Evolutionary conservation across 1,140 invertebrate genomes (phyloP).

Genomic region (Leptinotarsa undecemlineata): DNA sequence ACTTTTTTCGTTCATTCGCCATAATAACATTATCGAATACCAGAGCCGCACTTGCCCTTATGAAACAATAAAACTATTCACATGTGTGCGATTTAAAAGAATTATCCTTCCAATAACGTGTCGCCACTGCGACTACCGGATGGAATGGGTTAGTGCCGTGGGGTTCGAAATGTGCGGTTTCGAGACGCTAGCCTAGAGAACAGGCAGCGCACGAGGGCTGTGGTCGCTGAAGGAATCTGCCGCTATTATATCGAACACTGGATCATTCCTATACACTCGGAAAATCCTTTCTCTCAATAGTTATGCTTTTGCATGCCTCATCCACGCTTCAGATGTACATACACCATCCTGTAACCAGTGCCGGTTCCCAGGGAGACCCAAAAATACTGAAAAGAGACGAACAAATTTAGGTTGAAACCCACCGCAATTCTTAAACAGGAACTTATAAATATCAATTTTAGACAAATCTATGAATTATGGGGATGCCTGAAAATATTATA

Average conservation of each 20-base stretch:
- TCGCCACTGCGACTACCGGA: background rate
- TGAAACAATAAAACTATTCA: too few relatives aligned
- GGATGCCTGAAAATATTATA: too few relatives aligned
- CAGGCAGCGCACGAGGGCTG: conserved; percentile 51
- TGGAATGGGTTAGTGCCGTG: conserved; percentile 19
- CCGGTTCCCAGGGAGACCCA: too few relatives aligned
- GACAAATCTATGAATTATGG: too few relatives aligned
- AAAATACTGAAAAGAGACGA: too few relatives aligned
- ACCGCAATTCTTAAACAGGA: too few relatives aligned
- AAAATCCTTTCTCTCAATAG: conserved; percentile 13
- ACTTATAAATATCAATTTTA: too few relatives aligned
- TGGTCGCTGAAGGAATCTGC: conserved; percentile 55
- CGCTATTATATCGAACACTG: conserved; percentile 56
- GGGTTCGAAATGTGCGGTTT: conserved; percentile 56
- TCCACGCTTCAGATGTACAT: background rate
- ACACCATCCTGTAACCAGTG: background rate
- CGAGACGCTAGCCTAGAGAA: conserved; percentile 54
- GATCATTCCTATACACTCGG: conserved; percentile 26
- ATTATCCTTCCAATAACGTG: background rate
- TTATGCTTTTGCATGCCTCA: conserved; percentile 19
- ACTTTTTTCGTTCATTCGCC: too few relatives aligned
- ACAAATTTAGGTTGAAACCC: too few relatives aligned
- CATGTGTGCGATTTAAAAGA: too few relatives aligned
- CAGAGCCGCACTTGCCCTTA: too few relatives aligned
- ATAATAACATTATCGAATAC: too few relatives aligned